Conservation (phyloP, 2,888 invertebrate genomes). For the Catocala sponsa region DNA sequence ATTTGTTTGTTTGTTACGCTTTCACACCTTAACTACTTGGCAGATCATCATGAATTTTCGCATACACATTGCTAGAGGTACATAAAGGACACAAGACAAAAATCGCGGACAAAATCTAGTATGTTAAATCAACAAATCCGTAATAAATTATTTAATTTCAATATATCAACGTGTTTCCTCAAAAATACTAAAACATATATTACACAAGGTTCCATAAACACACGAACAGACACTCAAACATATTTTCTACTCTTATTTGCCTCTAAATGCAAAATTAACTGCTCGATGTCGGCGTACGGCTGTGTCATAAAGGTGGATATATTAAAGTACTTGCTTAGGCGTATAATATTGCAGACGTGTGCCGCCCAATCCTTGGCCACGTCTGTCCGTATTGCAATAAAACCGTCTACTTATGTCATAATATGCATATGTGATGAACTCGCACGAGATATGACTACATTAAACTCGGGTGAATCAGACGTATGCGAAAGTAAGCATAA, state of each 20-base stretch:
- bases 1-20: too few relatives aligned
- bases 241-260: conserved; percentile 37
- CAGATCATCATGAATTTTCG: too few relatives aligned
- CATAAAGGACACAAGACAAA: too few relatives aligned
- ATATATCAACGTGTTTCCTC: too few relatives aligned
- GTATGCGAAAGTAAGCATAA: conserved; percentile 53
- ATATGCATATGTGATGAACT: conserved; percentile 82
- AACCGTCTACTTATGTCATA: conserved; percentile 79
- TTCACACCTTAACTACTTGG: too few relatives aligned
- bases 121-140: too few relatives aligned
- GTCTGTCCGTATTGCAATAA: conserved; percentile 81
- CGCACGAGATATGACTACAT: conserved; percentile 63
- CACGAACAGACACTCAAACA: conserved; percentile 19
- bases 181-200: conserved; percentile 1
- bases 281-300: conserved; percentile 54
- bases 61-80: too few relatives aligned
- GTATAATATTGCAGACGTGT: conserved; percentile 66
- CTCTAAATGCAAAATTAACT: conserved; percentile 65
- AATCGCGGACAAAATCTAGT: too few relatives aligned
- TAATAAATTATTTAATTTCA: too few relatives aligned
- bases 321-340: conserved; percentile 71
- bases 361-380: conserved; percentile 73
- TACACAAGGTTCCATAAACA: neutral
- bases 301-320: conserved; percentile 75
- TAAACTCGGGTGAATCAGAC: conserved; percentile 70